phyloP scores from a whole-genome alignment of 1,140 invertebrate genomes.

The Trypoxylus dichotomus region DNA sequence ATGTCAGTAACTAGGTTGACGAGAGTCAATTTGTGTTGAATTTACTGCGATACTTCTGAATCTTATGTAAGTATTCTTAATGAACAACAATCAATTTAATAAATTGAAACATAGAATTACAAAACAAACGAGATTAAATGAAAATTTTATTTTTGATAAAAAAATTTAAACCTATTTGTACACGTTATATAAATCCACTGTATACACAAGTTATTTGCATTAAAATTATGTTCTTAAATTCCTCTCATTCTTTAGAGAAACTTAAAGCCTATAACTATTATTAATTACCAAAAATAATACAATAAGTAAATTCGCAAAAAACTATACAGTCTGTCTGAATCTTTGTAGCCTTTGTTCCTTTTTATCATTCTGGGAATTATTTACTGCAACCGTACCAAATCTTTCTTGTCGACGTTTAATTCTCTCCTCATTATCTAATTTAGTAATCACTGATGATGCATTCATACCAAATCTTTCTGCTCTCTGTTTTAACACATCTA shows the following conservation, averaged over 20 bases:
- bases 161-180: constrained; percentile 3
- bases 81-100: not conserved
- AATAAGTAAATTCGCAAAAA: constrained; percentile 36
- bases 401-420: constrained; percentile 72
- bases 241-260: not conserved
- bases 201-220: constrained; percentile 13
- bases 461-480: constrained; percentile 75
- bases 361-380: constrained; percentile 35
- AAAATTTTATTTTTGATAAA: constrained; percentile 15
- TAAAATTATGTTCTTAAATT: not conserved
- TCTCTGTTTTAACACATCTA: constrained; percentile 71
- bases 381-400: constrained; percentile 57
- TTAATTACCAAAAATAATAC: constrained; percentile 5
- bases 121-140: not conserved
- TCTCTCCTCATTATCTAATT: constrained; percentile 66
- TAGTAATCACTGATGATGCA: constrained; percentile 68
- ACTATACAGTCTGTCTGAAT: constrained; percentile 43
- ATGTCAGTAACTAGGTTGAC: too few relatives aligned
- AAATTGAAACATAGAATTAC: not conserved
- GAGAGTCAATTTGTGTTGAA: not conserved
- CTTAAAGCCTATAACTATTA: constrained; percentile 10
- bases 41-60: not conserved
- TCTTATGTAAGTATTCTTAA: not conserved
- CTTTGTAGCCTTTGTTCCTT: constrained; percentile 45
- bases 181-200: not conserved